Conservation (phyloP, 2,888 invertebrate species). For the Lucinisca nassula region DNA sequence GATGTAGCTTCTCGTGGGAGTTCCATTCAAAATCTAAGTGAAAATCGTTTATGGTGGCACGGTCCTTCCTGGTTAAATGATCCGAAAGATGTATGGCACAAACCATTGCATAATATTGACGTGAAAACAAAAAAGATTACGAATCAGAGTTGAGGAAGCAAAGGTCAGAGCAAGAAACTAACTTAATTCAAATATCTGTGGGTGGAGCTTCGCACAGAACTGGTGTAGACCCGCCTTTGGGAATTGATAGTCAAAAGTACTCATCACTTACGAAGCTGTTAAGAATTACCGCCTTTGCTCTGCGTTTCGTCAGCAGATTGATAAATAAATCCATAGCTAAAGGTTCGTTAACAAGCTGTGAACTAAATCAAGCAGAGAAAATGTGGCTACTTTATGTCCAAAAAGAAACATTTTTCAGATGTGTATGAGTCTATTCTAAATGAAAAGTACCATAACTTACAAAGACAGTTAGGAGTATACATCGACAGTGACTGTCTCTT, state of each 20-base stretch:
- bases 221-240: background rate
- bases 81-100: background rate
- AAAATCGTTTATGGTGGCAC: slow-evolving; percentile 15
- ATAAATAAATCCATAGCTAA: background rate
- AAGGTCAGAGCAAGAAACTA: background rate
- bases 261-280: background rate
- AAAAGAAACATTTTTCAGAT: background rate
- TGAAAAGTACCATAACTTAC: background rate
- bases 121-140: background rate
- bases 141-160: background rate
- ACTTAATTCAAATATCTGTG: background rate
- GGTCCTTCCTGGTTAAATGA: slow-evolving; percentile 4
- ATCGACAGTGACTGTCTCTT: background rate
- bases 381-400: background rate
- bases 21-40: background rate
- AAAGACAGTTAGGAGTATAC: background rate
- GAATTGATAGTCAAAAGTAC: background rate
- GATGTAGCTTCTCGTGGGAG: background rate
- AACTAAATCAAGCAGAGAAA: background rate
- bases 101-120: background rate
- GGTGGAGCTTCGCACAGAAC: background rate
- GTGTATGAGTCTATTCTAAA: background rate
- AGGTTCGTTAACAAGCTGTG: background rate
- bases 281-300: background rate
- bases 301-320: background rate